Evolutionary conservation across 2,888 invertebrate genomes (phyloP).

Genomic region (Sipunculus nudus): DNA sequence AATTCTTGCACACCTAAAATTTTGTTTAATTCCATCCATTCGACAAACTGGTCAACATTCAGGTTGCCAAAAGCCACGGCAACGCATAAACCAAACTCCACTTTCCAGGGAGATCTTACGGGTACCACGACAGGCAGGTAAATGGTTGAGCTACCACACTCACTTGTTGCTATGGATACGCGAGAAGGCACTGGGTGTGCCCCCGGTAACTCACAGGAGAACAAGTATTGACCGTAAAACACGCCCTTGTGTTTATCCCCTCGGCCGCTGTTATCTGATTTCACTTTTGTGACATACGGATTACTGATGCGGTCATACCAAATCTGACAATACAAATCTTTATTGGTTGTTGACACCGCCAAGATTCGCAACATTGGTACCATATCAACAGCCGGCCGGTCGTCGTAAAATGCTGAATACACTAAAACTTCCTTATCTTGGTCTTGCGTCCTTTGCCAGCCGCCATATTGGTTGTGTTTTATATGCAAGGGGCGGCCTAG

Average conservation of each 20-base stretch:
- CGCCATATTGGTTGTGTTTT: no score
- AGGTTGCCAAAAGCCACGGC: slow-evolving; percentile 28
- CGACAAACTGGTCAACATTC: slow-evolving; percentile 14
- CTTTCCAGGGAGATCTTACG: slow-evolving; percentile 8
- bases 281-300: slow-evolving; percentile 19
- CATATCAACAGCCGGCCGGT: slow-evolving; percentile 22
- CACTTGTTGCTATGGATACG: slow-evolving; percentile 19
- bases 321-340: slow-evolving; percentile 27
- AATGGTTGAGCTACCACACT: slow-evolving; percentile 18
- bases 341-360: slow-evolving; percentile 6
- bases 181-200: slow-evolving; percentile 24
- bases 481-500: no score
- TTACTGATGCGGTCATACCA: slow-evolving; percentile 25
- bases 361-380: slow-evolving; percentile 22
- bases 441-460: no score
- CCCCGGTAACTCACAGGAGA: slow-evolving; percentile 19
- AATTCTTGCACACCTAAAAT: slow-evolving; percentile 33
- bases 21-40: slow-evolving; percentile 35
- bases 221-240: slow-evolving; percentile 25
- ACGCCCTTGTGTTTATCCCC: slow-evolving; percentile 3
- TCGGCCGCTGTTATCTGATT: slow-evolving; percentile 16
- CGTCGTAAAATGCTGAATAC: slow-evolving; percentile 34
- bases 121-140: slow-evolving; percentile 19
- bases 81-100: slow-evolving; percentile 39
- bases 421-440: slow-evolving; percentile 28